These are phyloP conservation scores for Drosophila mauritiana DNA, from an alignment of 1,140 invertebrate species.

Conservation along the genomic window DNA sequence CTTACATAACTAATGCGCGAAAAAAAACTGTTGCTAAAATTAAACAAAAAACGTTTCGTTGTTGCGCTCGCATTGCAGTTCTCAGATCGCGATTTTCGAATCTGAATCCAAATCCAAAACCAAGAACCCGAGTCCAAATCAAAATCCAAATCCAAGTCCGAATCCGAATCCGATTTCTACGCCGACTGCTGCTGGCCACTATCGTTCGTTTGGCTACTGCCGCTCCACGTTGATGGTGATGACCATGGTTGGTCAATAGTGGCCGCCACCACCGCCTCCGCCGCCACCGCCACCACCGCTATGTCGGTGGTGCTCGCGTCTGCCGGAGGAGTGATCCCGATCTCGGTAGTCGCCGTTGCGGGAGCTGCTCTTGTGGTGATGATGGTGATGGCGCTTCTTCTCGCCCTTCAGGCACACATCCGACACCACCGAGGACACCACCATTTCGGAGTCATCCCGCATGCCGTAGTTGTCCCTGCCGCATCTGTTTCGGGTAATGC, in stretches of 20 bases:
- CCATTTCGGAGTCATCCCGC: slow-evolving; percentile 92
- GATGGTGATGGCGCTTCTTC: slow-evolving; percentile 92
- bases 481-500: slow-evolving; percentile 33
- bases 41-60: slow-evolving; percentile 68
- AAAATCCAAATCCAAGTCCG: neutral
- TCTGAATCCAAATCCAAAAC: neutral
- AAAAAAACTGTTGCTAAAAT: slow-evolving; percentile 60
- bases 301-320: slow-evolving; percentile 81
- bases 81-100: slow-evolving; percentile 9
- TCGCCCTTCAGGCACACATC: slow-evolving; percentile 88
- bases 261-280: slow-evolving; percentile 61
- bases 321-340: slow-evolving; percentile 74
- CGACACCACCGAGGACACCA: slow-evolving; percentile 92
- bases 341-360: slow-evolving; percentile 82
- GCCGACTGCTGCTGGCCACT: slow-evolving; percentile 11
- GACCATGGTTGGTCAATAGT: slow-evolving; percentile 85
- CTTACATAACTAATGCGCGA: slow-evolving; percentile 54
- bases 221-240: slow-evolving; percentile 84
- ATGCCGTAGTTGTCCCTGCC: slow-evolving; percentile 87
- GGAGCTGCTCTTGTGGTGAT: slow-evolving; percentile 88
- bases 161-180: slow-evolving; percentile 1
- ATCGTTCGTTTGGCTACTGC: slow-evolving; percentile 54
- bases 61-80: slow-evolving; percentile 41
- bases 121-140: neutral
- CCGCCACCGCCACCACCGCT: slow-evolving; percentile 63